phyloP scores from a whole-genome alignment of 2,888 invertebrate species.

The Oscheius sp. region DNA sequence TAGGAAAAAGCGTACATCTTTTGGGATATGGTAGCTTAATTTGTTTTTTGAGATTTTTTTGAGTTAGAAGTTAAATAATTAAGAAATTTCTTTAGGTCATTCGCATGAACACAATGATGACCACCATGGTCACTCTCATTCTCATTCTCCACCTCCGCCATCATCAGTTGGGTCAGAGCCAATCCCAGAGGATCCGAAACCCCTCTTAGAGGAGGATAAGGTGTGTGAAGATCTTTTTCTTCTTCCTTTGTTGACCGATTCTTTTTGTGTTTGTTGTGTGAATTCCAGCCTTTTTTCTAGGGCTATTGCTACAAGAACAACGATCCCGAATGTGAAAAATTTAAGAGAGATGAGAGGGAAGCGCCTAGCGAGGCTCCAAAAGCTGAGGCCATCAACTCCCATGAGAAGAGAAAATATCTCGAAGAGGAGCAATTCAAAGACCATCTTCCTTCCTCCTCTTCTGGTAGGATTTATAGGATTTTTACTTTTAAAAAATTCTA shows the following conservation, averaged over 20 bases:
- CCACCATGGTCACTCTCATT: slow-evolving; percentile 7
- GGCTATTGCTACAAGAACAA: slow-evolving; percentile 16
- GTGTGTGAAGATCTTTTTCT: not conserved
- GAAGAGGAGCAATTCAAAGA: not conserved
- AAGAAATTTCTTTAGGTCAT: not conserved
- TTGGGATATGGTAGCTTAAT: too few relatives aligned
- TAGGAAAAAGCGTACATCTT: too few relatives aligned
- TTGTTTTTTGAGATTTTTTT: too few relatives aligned
- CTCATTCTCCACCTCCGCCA: not conserved
- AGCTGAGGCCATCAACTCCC: not conserved
- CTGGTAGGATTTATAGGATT: not conserved
- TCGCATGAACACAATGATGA: not conserved
- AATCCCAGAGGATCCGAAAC: slow-evolving; percentile 18
- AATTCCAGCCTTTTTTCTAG: slow-evolving; percentile 8
- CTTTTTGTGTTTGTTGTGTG: not conserved
- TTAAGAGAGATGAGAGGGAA: slow-evolving; percentile 7
- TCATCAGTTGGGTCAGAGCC: not conserved
- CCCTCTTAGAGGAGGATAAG: not conserved
- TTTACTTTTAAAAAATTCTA: not conserved
- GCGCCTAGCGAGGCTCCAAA: not conserved
- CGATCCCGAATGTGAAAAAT: slow-evolving; percentile 12
- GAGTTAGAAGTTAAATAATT: not conserved
- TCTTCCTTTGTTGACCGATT: not conserved
- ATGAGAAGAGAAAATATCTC: slow-evolving; percentile 12
- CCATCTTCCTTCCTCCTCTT: not conserved